These are phyloP conservation scores for Prunella himalayana DNA, from an alignment of 2,113 vertebrate genomes.

Conservation along the genomic window DNA sequence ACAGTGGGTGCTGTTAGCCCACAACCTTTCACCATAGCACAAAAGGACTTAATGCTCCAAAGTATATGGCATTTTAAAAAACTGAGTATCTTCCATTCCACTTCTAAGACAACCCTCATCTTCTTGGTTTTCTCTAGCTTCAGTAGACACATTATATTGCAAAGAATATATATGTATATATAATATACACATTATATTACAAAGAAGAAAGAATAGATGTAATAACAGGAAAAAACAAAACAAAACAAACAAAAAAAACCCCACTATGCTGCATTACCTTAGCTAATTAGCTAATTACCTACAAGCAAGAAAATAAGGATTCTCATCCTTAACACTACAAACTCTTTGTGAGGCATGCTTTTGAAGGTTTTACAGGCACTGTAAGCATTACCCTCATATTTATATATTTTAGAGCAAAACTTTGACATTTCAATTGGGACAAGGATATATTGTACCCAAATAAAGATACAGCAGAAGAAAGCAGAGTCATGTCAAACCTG, in stretches of 20 bases:
- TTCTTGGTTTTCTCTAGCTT: neutral
- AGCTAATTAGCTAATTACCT: neutral
- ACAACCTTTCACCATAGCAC: neutral
- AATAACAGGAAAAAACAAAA: neutral
- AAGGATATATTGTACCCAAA: neutral
- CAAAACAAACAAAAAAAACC: too few relatives aligned
- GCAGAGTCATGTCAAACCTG: neutral
- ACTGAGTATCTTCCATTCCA: neutral
- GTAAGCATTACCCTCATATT: neutral
- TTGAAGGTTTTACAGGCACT: neutral
- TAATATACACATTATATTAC: neutral
- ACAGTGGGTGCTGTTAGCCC: neutral
- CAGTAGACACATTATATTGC: neutral
- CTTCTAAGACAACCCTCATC: neutral
- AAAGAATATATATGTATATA: neutral
- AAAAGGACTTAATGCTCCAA: neutral
- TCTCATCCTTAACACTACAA: neutral
- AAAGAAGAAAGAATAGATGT: neutral
- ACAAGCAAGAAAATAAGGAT: constrained; percentile 16
- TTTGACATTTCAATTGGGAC: neutral
- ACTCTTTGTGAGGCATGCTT: neutral
- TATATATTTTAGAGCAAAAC: neutral
- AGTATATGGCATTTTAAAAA: constrained; percentile 25
- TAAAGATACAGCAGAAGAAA: neutral
- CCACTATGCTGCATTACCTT: neutral